Evolutionary conservation across 2,113 vertebrate species (phyloP), one percentile per base, ranked within the genome.

Genomic region (Pygoscelis adeliae): DNA sequence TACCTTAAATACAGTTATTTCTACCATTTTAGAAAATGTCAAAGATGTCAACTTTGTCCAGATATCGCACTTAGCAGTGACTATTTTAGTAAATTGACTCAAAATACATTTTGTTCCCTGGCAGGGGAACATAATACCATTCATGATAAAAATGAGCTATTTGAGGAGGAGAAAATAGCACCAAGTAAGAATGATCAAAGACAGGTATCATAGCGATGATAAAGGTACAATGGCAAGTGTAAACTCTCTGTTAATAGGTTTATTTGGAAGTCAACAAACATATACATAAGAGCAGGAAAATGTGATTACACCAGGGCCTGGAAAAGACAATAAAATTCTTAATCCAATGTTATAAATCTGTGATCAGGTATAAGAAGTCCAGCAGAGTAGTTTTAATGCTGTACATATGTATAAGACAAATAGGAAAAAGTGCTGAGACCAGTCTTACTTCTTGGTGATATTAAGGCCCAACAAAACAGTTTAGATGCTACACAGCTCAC

Each of bases 1-100:
- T 97, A 93, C 65, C 97, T 96, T 98, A 98, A 98, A 97, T 98
- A 98, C 94, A 97, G 95, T 93, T 96, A 97, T 95, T 98, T 98
- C 98, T 98, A 93, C 96, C 97, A 98, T 98, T 98, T 98, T 98
- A 98, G 95, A 98, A 98, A 98, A 98, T 98, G 98, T 98, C 98
- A 98, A 97, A 98, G 94, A 96, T 97, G 96, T 97, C 98, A 98
- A 97, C 94, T 96, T 97, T 98, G 97, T 91, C 96, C 97, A 98
- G 97, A 96, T 98, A 96, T 79, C 98, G 94, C 96, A 96, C 96
- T 98, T 98, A 98, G 97, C 93, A 94, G 94, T 59, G 96, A 98
- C 89, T 97, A 98, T 98, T 98, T 98, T 97, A 96, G 92, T 83
- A 97, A 98, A 98, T 96, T 95, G 96, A 97, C 97, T 98, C 93